Evolutionary conservation across 2,888 invertebrate genomes (phyloP), one percentile per base, ranked within the genome.

Genomic region (Drosophila sordidapex): DNA sequence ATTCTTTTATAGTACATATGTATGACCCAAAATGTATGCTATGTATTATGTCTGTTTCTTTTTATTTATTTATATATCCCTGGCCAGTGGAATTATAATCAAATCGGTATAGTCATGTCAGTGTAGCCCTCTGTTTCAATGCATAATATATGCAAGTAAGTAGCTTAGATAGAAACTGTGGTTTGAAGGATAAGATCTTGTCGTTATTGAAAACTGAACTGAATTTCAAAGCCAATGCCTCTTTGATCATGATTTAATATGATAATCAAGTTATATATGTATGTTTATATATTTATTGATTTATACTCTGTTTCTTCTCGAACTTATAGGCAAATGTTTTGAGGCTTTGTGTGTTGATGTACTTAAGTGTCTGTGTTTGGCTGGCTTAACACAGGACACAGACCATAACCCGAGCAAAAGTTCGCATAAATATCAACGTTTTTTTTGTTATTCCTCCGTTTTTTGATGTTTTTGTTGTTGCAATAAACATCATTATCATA

Each of bases 401-500:
- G 25, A 25, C 25, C 25, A 25, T 25, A 25, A 25, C 25, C 2
- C 2, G 25, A 25, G 25, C 25, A 25, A 25, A 25, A 25, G 25
- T 25, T 25, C 25, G 25, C 25, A 0, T 25, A 2, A 25, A 25
- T 25, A 25, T 25, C 25, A 25, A 27, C 4, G 27, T 4, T 29
- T 29, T 57, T 74, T 60, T 62, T 56, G 38, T 53, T 68, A 18
- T 49, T 18, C 11, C 6, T 68, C 35, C n/a, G 64, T 65, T 67
- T 54, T 27, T 31, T 7, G 11, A 18, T 35, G 8, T 29, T 59
- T 51, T 61, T 74, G 54, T 59, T 84, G 59, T 68, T 79, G 71
- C 87, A 74, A 75, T 75, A 82, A 82, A 74, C 63, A 75, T 74
- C 69, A 62, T 57, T 68, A 70, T 70, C 87, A 88, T 86, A 76